Evolutionary conservation across 2,888 invertebrate genomes (phyloP).

Genomic region (Quadriops clusia): DNA sequence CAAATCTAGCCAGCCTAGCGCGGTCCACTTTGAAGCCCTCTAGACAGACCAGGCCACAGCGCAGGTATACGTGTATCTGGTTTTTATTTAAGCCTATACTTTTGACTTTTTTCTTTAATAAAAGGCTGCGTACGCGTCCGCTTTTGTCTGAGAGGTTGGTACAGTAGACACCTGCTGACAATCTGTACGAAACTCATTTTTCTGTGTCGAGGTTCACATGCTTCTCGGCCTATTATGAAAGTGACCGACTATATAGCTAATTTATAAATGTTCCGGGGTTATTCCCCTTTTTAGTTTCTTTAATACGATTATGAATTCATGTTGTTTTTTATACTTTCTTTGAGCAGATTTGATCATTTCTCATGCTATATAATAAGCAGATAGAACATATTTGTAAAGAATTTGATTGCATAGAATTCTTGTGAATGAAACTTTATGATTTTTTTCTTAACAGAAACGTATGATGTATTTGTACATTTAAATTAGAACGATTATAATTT

Average conservation of each 20-base stretch:
- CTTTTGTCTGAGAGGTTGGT: conserved; percentile 10
- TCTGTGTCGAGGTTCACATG: conserved; percentile 22
- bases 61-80: conserved; percentile 19
- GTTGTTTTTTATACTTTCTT: no score
- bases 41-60: conserved; percentile 1
- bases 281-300: no score
- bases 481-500: no score
- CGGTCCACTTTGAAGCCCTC: conserved; percentile 2
- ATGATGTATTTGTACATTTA: no score
- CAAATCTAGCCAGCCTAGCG: conserved; percentile 16
- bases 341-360: no score
- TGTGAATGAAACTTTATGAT: no score
- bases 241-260: conserved; percentile 17
- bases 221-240: conserved; percentile 18
- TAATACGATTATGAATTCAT: no score
- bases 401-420: no score
- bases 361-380: no score
- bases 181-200: conserved; percentile 22
- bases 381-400: no score
- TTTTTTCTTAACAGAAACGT: no score
- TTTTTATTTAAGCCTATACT: conserved; percentile 1
- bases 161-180: conserved; percentile 24
- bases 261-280: conserved; percentile 21
- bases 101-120: conserved; percentile 6
- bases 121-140: conserved; percentile 7